A percentile compares a stretch with the other conserved stretches of the same genome.
Conservation (phyloP, 1,140 invertebrate genomes). For the Drosophila kanapiae region DNA sequence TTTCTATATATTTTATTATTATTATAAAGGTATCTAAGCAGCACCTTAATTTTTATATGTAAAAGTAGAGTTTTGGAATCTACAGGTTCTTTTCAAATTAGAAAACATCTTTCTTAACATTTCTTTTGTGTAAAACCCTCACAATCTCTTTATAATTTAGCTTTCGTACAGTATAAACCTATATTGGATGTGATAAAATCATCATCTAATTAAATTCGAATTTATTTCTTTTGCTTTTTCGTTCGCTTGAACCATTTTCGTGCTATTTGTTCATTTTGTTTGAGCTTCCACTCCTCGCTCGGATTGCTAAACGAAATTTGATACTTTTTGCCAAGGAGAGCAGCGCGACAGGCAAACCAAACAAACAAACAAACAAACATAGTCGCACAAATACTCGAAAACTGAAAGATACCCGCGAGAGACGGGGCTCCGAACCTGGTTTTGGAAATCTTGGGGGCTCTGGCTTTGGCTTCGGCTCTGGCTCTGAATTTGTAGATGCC, state of each 20-base stretch:
- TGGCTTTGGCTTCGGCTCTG: not conserved
- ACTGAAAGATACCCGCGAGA: conserved; percentile 35
- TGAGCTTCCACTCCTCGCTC: conserved; percentile 28
- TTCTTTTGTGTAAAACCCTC: not conserved
- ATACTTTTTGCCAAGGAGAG: conserved; percentile 72
- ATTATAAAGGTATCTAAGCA: not conserved
- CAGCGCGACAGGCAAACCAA: conserved; percentile 23
- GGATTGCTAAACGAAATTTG: conserved; percentile 59
- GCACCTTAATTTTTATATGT: not conserved
- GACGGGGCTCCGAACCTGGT: conserved; percentile 36
- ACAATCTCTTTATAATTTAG: not conserved
- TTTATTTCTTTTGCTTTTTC: conserved; percentile 20
- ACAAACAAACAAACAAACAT: conserved; percentile 25
- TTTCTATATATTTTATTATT: not conserved
- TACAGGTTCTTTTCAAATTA: fast-evolving
- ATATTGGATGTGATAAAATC: conserved; percentile 1
- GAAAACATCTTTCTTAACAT: not conserved
- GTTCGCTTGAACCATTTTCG: conserved; percentile 29
- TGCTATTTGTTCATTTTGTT: conserved; percentile 39
- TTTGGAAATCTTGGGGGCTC: conserved; percentile 2
- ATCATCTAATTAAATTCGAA: conserved; percentile 3
- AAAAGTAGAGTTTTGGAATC: not conserved
- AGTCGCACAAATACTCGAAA: conserved; percentile 24
- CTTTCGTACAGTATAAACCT: not conserved
- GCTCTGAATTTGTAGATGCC: conserved; percentile 77